A percentile compares a stretch with the other conserved stretches of the same genome.
phyloP scores from a whole-genome alignment of 2,113 vertebrate genomes.

The Chaetodon trifascialis region DNA sequence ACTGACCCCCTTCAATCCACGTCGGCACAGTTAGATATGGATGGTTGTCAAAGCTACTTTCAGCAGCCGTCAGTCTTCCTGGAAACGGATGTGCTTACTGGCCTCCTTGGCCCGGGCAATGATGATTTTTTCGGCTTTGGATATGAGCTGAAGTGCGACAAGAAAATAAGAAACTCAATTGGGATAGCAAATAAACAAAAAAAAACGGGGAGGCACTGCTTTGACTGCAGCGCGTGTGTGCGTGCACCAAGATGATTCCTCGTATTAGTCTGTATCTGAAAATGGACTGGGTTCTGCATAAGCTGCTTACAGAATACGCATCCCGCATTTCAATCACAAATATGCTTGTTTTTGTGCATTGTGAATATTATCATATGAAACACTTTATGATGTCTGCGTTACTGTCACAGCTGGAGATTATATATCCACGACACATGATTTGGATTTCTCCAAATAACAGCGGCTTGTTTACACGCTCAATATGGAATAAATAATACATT shows the following conservation, averaged over 20 bases:
- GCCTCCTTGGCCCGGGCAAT: conserved; percentile 90
- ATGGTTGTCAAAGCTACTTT: neutral
- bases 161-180: conserved; percentile 49
- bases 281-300: neutral
- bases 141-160: conserved; percentile 88
- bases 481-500: neutral
- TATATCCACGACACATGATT: neutral
- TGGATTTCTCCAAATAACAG: neutral
- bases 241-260: neutral
- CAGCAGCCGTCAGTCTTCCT: conserved; percentile 83
- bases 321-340: neutral
- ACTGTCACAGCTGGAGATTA: neutral
- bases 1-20: neutral
- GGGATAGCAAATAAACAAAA: neutral
- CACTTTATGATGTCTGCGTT: neutral
- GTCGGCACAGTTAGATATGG: neutral
- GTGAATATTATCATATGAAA: neutral
- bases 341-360: neutral
- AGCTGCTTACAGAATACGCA: neutral
- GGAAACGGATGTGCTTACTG: conserved; percentile 92
- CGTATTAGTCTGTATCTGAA: neutral
- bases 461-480: neutral
- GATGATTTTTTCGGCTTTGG: conserved; percentile 95
- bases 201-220: neutral
- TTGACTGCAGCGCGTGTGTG: neutral